Evolutionary conservation across 1,140 invertebrate species (phyloP).

Genomic region (Anastrepha obliqua): DNA sequence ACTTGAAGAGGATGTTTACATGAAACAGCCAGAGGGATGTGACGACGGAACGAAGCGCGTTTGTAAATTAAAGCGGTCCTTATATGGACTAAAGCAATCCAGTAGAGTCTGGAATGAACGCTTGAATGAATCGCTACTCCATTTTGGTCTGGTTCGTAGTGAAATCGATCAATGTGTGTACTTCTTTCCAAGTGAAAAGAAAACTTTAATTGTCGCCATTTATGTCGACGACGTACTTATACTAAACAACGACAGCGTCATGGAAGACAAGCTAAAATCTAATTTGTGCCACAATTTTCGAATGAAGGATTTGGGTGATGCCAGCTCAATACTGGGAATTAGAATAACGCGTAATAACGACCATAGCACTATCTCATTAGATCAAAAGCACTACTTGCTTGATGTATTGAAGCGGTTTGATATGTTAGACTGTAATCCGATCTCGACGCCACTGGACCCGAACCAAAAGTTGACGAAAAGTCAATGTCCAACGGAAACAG

Average conservation of each 20-base stretch:
- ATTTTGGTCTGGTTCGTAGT: constrained; percentile 57
- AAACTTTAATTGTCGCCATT: constrained; percentile 44
- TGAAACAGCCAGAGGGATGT: constrained; percentile 67
- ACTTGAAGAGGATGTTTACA: constrained; percentile 55
- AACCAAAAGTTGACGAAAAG: constrained; percentile 16
- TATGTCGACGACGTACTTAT: constrained; percentile 55
- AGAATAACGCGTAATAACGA: not conserved
- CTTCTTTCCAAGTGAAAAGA: not conserved
- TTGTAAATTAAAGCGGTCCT: constrained; percentile 61
- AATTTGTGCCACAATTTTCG: constrained; percentile 2
- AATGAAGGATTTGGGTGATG: constrained; percentile 53
- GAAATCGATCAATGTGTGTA: constrained; percentile 59
- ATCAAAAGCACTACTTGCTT: not conserved
- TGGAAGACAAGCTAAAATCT: not conserved
- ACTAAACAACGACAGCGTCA: constrained; percentile 16
- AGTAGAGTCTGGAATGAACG: constrained; percentile 63
- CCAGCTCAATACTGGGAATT: constrained; percentile 41
- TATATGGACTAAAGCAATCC: constrained; percentile 66
- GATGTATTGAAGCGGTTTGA: constrained; percentile 20
- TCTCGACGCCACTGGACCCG: constrained; percentile 38
- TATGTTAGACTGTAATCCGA: constrained; percentile 43
- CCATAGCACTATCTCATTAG: not conserved
- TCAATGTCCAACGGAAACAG: constrained; percentile 50
- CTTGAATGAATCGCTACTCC: constrained; percentile 58
- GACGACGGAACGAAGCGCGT: constrained; percentile 55